Evolutionary conservation across 1,140 invertebrate species (phyloP), one percentile per base, ranked within the genome.

Genomic region (Cheumatopsyche charites): DNA sequence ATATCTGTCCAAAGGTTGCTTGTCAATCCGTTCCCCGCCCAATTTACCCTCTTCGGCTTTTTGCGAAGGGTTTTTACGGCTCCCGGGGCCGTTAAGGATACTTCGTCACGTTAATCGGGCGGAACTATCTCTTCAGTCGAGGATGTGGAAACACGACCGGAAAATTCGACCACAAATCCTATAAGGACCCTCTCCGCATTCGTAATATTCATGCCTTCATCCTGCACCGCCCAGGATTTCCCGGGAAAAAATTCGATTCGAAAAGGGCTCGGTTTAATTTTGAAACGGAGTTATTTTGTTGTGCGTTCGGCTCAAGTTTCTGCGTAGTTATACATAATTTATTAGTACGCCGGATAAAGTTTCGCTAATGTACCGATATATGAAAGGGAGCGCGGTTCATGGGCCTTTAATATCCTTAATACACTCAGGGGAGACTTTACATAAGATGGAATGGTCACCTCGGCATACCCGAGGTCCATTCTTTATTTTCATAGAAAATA

Each of bases 41-140:
- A 72, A 72, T 72, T 72, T 72, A 72, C 71, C 71, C 71, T 72
- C 45, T 63, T 72, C 70, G 52, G 61, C 55, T 72, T 72, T 67
- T 72, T 72, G 45, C 67, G 47, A 43, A 26, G 70, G n/a, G 70
- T 58, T 66, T 72, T 45, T 65, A 19, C n/a, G 21, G 42, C 43
- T 23, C 43, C 42, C 21, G 68, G 29, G 11, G 43, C 63, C 45
- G 63, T 49, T 66, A 42, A 58, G 66, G 66, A 55, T 68, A 68
- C 47, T 68, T 68, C 66, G 66, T 68, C 66, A 68, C 66, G 49
- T 42, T 68, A 68, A 68, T 68, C 66, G 66, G 66, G 47, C 66
- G 66, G 66, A 68, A 68, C 66, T 68, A 68, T 68, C 66, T 68
- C 66, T 55, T 41, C 66, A 42, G 66, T 55, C 36, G 66, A 68